Conservation (phyloP, 2,888 invertebrate genomes). For the Furcula furcula region DNA sequence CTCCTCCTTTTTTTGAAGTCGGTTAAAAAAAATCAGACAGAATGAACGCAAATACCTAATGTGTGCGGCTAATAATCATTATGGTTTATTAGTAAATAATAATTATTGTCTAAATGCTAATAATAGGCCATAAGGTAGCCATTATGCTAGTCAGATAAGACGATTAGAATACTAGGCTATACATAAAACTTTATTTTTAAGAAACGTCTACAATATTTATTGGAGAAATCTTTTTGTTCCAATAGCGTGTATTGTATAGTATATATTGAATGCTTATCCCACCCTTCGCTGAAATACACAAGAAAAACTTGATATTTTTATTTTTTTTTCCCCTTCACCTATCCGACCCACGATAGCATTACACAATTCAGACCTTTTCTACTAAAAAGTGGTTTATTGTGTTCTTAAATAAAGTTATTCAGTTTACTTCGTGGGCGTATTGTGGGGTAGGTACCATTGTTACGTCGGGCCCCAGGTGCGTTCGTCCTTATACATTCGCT, state of each 20-base stretch:
- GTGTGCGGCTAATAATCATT: no score
- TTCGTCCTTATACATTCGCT: slow-evolving; percentile 54
- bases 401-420: slow-evolving; percentile 80
- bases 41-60: no score
- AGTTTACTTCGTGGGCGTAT: slow-evolving; percentile 65
- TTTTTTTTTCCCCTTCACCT: slow-evolving; percentile 46
- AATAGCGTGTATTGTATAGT: neutral
- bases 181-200: no score
- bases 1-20: no score
- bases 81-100: no score
- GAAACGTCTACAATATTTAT: no score
- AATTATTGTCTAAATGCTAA: no score
- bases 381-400: slow-evolving; percentile 78
- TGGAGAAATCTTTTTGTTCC: no score
- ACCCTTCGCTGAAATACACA: slow-evolving; percentile 15
- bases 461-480: slow-evolving; percentile 60
- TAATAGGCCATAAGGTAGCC: no score
- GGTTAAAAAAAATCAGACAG: no score
- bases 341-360: slow-evolving; percentile 48
- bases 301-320: slow-evolving; percentile 13
- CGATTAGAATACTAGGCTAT: no score
- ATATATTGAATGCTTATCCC: neutral
- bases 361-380: slow-evolving; percentile 62
- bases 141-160: no score
- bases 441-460: slow-evolving; percentile 65